phyloP scores from a whole-genome alignment of 2,797 vertebrate genomes.

The Hoplostethus mediterraneus region DNA sequence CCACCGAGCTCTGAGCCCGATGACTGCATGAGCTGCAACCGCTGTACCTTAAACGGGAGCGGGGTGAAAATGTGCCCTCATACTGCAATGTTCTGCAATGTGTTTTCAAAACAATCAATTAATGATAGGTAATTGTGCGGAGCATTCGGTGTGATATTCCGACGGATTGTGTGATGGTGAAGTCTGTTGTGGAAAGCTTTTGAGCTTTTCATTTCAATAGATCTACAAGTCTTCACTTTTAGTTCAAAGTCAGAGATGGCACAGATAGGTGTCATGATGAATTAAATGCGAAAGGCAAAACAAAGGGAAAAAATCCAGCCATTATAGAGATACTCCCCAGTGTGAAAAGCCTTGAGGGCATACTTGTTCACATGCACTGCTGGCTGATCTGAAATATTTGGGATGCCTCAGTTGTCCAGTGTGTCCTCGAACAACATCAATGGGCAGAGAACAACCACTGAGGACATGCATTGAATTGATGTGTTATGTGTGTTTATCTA shows the following conservation, averaged over 20 bases:
- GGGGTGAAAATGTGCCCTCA: conserved; percentile 20
- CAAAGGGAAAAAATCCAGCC: conserved; percentile 41
- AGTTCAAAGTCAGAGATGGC: conserved; percentile 45
- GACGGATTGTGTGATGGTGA: conserved; percentile 5
- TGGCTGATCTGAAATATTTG: conserved; percentile 64
- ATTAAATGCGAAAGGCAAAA: conserved; percentile 50
- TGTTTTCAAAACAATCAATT: conserved; percentile 44
- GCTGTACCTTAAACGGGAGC: conserved; percentile 26
- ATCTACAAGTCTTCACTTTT: background rate
- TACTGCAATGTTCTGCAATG: conserved; percentile 18
- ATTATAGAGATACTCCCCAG: conserved; percentile 56
- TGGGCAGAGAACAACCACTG: background rate
- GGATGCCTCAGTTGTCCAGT: conserved; percentile 38
- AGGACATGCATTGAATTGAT: conserved; percentile 5
- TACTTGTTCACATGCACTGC: conserved; percentile 44
- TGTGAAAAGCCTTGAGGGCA: conserved; percentile 61
- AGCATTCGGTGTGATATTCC: background rate
- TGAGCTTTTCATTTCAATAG: conserved; percentile 40
- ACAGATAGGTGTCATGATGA: conserved; percentile 48
- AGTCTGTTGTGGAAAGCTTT: conserved; percentile 11
- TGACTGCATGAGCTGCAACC: conserved; percentile 46
- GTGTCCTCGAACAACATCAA: conserved; percentile 27
- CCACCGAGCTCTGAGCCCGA: conserved; percentile 54
- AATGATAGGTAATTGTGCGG: conserved; percentile 9
- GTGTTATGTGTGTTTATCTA: background rate